phyloP scores from a whole-genome alignment of 2,888 invertebrate genomes.

The Vesta saturnalis region DNA sequence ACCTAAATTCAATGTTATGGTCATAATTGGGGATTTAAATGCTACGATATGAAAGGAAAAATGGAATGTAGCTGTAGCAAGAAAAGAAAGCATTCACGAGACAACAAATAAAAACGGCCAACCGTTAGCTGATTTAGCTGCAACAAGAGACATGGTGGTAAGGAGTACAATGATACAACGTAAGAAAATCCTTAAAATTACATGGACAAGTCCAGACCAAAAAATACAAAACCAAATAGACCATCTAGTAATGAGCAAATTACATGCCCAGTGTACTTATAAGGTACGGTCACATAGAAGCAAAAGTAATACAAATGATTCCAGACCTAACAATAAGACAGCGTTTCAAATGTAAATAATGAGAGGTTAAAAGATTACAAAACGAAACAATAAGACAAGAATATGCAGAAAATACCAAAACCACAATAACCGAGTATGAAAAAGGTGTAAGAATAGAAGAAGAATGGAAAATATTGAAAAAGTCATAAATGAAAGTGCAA shows the following conservation, averaged over 20 bases:
- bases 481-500: no score
- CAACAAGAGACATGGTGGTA: neutral
- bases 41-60: neutral
- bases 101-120: neutral
- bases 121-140: neutral
- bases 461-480: no score
- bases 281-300: neutral
- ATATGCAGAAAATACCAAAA: no score
- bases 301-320: neutral
- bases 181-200: no score
- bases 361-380: no score
- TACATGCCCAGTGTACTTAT: neutral
- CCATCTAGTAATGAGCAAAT: neutral
- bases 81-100: neutral
- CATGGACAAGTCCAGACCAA: conserved; percentile 4
- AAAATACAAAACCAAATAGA: conserved; percentile 5
- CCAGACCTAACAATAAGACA: neutral
- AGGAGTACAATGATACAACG: conserved; percentile 1
- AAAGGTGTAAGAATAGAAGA: no score
- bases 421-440: no score
- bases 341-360: neutral
- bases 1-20: no score
- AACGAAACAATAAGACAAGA: no score
- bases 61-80: neutral
- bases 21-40: neutral